Evolutionary conservation across 2,113 vertebrate species (phyloP), one percentile per base, ranked within the genome.

Genomic region (Nothocercus julius): DNA sequence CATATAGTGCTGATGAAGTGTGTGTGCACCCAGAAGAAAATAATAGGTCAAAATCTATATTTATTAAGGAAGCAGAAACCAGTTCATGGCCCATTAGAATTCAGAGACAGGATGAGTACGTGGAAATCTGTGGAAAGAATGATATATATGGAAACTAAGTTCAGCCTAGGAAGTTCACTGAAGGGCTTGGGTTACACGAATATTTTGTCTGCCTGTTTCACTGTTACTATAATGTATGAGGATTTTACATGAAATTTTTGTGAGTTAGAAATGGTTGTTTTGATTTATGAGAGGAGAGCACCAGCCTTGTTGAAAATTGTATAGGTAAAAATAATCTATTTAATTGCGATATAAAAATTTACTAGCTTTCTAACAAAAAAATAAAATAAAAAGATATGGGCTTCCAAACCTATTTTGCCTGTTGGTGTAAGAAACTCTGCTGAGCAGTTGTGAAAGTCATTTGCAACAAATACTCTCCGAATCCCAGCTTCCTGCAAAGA

Each of bases 31-130:
- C 45, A 87, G 51, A 92, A 82, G 66, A 93, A 93, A 79, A 89
- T 90, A 94, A 72, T 74, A 92, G 47, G 21, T 42, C 38, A 84
- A 82, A 90, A 78, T 62, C 85, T 88, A 86, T 90, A 92, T 94
- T 94, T 93, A 90, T 85, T 90, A 64, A 19, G 45, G 18, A 78
- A 40, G 38, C 5, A 45, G 62, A 68, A 36, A 91, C 53, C 27
- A 56, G 80, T 74, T 93, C 83, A 82, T 51, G 73, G 45, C 32
- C 89, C 28, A 25, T 82, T 87, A 92, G 42, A 62, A 86, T 81
- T 93, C 74, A 84, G 74, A 91, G 69, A 64, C 13, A 75, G 47
- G 51, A 81, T 62, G 92, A 78, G 15, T 49, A 72, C 93, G 93
- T 5, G 69, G 47, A 86, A 92, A 67, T 92, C 21, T 63, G 22